Evolutionary conservation across 1,140 invertebrate species (phyloP), one percentile per base, ranked within the genome.

Genomic region (Colletes latitarsis): DNA sequence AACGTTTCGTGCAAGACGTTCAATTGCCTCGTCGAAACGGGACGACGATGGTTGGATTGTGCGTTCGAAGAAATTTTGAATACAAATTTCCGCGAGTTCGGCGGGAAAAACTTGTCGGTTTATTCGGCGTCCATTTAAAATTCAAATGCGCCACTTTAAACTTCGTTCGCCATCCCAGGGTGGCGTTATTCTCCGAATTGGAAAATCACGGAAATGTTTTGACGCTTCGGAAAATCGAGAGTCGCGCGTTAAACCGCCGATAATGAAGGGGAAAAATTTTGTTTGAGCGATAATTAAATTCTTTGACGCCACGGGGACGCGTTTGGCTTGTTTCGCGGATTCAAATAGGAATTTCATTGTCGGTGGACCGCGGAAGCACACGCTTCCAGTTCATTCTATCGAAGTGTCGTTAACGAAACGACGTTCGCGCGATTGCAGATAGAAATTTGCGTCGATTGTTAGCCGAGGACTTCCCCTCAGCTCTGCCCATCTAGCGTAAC

Each of bases 361-460:
- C 39, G 68, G 15, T 14, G 53, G 19, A 6, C 19, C 21, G 49
- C 52, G 17, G 46, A 21, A 30, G 2, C 49, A 19, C 3, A 17
- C 49, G 52, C 10, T 4, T 15, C 14, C 6, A 49, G 43, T 52
- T 66, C 15, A 46, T 43, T 69, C 19, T 14, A 14, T 9, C 21
- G 10, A 12, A n/a, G 60, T 69, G 57, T 77, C 57, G 67, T 77
- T 62, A 71, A 6, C 14, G 43, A 14, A 53, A 66, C 62, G 72
- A 77, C 66, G 19, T 46, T 43, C 63, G 12, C n/a, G 41, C 19
- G 21, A 70, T 77, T 43, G 57, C 58, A 10, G 17, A 63, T 21
- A 6, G 76, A 78, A 78, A 78, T 78, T 78, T 72, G 46, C n/a
- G 19, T 17, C 57, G 30, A 72, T 78, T 53, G 68, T 63, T 63